Percentiles rank a stretch among this genome's conserved stretches.
Evolutionary conservation across 2,888 invertebrate genomes (phyloP).

Genomic region (Ernsta delagoae): DNA sequence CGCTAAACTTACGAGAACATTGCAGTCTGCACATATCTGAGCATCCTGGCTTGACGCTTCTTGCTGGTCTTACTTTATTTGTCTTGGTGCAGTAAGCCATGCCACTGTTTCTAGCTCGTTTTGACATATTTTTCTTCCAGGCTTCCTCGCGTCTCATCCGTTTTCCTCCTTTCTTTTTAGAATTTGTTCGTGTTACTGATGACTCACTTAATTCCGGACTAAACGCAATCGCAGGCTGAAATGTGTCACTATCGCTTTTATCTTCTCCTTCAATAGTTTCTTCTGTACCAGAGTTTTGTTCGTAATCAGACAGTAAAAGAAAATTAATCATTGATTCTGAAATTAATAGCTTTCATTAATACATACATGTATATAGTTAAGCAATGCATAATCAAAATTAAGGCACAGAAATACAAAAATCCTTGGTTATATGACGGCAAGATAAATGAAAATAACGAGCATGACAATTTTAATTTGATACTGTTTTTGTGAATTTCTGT

Average conservation of each 20-base stretch:
- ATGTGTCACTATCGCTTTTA: neutral
- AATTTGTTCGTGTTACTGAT: neutral
- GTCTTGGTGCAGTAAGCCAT: neutral
- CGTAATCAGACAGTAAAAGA: neutral
- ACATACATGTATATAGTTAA: too few species aligned
- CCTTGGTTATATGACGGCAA: too few species aligned
- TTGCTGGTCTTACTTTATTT: neutral
- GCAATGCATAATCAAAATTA: too few species aligned
- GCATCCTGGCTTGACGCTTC: neutral
- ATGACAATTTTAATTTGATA: too few species aligned
- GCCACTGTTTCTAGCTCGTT: neutral
- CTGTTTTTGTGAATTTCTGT: too few species aligned
- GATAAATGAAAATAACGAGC: too few species aligned
- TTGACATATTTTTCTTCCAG: neutral
- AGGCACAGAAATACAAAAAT: too few species aligned
- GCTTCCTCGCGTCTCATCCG: neutral
- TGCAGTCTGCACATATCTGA: constrained; percentile 3
- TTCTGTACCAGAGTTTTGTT: neutral
- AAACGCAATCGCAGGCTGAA: neutral
- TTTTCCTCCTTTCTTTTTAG: neutral
- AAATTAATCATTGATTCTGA: neutral
- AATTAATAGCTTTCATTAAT: too few species aligned
- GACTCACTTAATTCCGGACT: neutral
- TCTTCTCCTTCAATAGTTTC: neutral
- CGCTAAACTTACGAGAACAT: neutral